Evolutionary conservation across 92 coral and sea anemone species (phyloP), one percentile per base, ranked within the genome.

Genomic region (Phenganax subtilis): DNA sequence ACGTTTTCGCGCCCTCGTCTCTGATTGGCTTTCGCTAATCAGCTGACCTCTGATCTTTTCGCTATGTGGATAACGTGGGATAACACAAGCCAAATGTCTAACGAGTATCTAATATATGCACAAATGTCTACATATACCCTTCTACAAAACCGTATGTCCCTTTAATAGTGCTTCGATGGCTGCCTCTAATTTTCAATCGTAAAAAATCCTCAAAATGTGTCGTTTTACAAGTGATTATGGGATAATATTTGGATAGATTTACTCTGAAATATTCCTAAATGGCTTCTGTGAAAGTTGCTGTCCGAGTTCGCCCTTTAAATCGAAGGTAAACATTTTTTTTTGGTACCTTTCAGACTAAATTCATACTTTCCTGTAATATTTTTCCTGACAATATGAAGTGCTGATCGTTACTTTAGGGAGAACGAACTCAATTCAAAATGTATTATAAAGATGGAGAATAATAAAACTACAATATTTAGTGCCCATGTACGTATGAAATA

Each of bases 231-330:
- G 15, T 53, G 0, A 44, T 63, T 63, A 79, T 63, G 52, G 52
- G 51, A 12, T 63, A 51, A 37, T 16, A 47, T 65, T 79, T n/a
- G 1, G 72, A 62, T 77, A 77, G 82, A 77, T 59, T 52, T 77
- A 56, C 9, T 54, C 31, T 14, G 12, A 11, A 12, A 63, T 53
- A 20, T 6, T 20, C 30, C 53, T 81, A 83, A 10, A 94, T 94
- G 98, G 98, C 98, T 75, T 92, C 98, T 85, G 98, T 94, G 29
- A 94, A 94, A 69, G 98, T 94, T 54, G 98, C 98, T 44, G 98
- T 94, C 20, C 96, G 98, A 61, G 98, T 94, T 57, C 88, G 98
- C 85, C 98, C 98, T 86, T 75, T 94, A 51, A 94, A 94, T 58
- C 89, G 88, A 82, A 94, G 98, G 98, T 94, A 81, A 81, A 88